A percentile compares a stretch with the other conserved stretches of the same genome.
These are phyloP conservation scores for Caenorhabditis becei DNA, from an alignment of 2,888 invertebrate genomes.

Conservation along the genomic window DNA sequence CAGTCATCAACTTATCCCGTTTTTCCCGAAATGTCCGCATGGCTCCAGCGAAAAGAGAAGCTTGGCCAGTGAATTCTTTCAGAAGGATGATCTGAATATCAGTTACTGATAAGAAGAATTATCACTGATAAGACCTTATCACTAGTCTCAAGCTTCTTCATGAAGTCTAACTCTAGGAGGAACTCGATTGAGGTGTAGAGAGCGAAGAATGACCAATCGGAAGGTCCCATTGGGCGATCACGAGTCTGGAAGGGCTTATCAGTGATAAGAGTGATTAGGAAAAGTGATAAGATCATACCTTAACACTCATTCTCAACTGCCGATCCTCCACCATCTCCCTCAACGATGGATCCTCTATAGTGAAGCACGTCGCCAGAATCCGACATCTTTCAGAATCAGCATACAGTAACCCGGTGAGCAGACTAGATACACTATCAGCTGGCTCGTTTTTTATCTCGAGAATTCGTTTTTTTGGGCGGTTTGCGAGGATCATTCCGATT, in stretches of 20 bases:
- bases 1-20: slow-evolving; percentile 23
- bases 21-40: slow-evolving; percentile 30
- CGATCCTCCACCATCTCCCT: slow-evolving; percentile 9
- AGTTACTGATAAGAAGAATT: neutral
- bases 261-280: no score
- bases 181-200: slow-evolving; percentile 36
- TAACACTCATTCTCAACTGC: neutral
- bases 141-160: slow-evolving; percentile 2
- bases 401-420: slow-evolving; percentile 4
- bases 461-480: slow-evolving; percentile 11
- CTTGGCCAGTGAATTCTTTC: slow-evolving; percentile 13
- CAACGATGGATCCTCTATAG: slow-evolving; percentile 12
- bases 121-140: slow-evolving; percentile 16
- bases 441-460: neutral
- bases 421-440: neutral
- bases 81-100: slow-evolving; percentile 12
- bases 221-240: slow-evolving; percentile 16
- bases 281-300: neutral
- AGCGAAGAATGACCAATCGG: slow-evolving; percentile 45
- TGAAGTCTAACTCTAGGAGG: slow-evolving; percentile 22
- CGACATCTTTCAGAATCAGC: neutral
- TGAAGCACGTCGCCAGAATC: slow-evolving; percentile 10
- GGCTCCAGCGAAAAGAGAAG: slow-evolving; percentile 29
- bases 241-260: slow-evolving; percentile 6
- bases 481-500: slow-evolving; percentile 22